These are phyloP conservation scores for Ganaspis brasiliensis DNA, from an alignment of 2,888 invertebrate genomes.

Conservation along the genomic window DNA sequence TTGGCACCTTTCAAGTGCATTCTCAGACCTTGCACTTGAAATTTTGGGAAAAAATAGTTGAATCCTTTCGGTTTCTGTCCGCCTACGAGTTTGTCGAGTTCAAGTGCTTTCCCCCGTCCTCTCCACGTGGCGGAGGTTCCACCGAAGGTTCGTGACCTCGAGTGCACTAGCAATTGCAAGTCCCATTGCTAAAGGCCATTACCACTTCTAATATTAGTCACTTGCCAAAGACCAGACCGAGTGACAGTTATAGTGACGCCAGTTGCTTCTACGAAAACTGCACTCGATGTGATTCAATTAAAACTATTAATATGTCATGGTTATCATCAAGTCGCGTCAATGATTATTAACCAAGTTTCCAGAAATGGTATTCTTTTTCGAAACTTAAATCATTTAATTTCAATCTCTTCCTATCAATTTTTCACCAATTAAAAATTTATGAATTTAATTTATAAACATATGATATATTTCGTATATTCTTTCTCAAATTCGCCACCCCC, in stretches of 20 bases:
- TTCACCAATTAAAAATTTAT: too few relatives aligned
- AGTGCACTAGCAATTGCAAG: slow-evolving; percentile 36
- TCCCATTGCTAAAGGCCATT: slow-evolving; percentile 42
- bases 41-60: slow-evolving; percentile 54
- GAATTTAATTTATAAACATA: too few relatives aligned
- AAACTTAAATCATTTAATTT: too few relatives aligned
- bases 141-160: slow-evolving; percentile 49
- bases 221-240: slow-evolving; percentile 24
- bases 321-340: too few relatives aligned
- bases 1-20: slow-evolving; percentile 47
- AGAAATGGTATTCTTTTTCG: too few relatives aligned
- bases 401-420: too few relatives aligned
- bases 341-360: too few relatives aligned
- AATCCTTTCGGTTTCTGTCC: slow-evolving; percentile 56
- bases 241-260: slow-evolving; percentile 28
- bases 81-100: slow-evolving; percentile 56
- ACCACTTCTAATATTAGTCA: slow-evolving; percentile 43
- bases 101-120: slow-evolving; percentile 54
- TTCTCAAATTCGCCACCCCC: too few relatives aligned
- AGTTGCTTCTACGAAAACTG: background rate
- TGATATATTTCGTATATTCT: too few relatives aligned
- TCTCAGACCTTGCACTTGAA: slow-evolving; percentile 62
- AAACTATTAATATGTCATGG: background rate
- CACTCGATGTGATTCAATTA: background rate
- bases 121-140: background rate